phyloP scores from a whole-genome alignment of 1,140 invertebrate genomes.

The Drosophila orena region DNA sequence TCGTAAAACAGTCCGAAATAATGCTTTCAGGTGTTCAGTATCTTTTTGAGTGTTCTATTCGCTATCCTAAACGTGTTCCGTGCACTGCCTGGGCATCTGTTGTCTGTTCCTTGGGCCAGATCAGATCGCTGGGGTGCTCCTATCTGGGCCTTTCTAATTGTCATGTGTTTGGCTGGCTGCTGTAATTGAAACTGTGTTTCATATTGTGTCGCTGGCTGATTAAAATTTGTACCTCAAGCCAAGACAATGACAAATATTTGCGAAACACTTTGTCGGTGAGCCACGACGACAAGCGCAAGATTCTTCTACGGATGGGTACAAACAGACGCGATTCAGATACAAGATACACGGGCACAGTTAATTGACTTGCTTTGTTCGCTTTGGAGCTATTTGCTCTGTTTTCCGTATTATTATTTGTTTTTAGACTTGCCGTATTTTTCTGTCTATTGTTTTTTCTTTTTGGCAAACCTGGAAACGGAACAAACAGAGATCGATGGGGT shows the following conservation, averaged over 20 bases:
- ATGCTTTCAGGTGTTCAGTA: no score
- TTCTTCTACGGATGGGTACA: conserved; percentile 25
- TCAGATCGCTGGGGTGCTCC: conserved; percentile 15
- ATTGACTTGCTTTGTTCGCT: conserved; percentile 64
- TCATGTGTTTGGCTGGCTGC: conserved; percentile 48
- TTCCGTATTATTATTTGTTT: not conserved
- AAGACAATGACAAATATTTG: conserved; percentile 78
- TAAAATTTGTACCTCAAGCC: conserved; percentile 64
- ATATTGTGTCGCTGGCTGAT: conserved; percentile 51
- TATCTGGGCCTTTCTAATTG: conserved; percentile 62
- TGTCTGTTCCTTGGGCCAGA: not conserved
- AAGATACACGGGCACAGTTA: conserved; percentile 45
- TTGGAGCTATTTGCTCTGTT: conserved; percentile 16
- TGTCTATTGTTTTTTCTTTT: conserved; percentile 3
- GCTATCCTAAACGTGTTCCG: no score
- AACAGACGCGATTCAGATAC: conserved; percentile 26
- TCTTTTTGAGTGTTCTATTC: no score
- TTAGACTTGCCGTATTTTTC: not conserved
- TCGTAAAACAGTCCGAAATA: no score
- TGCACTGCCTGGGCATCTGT: not conserved
- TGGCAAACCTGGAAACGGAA: conserved; percentile 9
- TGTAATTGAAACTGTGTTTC: conserved; percentile 67
- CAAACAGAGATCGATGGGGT: conserved; percentile 25
- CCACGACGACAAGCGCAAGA: conserved; percentile 7
- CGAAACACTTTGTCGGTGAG: conserved; percentile 45